Percentiles rank a stretch among this genome's conserved stretches.
phyloP scores from a whole-genome alignment of 2,888 invertebrate species.

The Agrochola lota region DNA sequence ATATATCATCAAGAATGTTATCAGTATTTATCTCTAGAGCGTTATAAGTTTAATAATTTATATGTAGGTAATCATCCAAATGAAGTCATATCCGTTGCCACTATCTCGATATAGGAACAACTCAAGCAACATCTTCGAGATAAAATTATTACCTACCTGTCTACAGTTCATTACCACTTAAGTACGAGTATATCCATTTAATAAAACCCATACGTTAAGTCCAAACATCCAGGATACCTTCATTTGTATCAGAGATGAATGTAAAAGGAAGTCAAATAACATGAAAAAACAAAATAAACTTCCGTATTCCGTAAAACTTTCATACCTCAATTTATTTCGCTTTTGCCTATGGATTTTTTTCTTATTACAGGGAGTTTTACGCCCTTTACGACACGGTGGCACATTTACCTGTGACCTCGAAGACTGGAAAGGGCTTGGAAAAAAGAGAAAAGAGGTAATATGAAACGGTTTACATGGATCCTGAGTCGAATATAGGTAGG shows the following conservation, averaged over 20 bases:
- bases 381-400: constrained; percentile 3
- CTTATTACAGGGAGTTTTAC: constrained; percentile 19
- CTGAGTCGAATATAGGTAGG: not conserved
- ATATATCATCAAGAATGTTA: constrained; percentile 59
- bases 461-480: not conserved
- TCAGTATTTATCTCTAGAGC: constrained; percentile 52
- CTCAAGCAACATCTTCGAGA: constrained; percentile 39
- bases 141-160: constrained; percentile 20
- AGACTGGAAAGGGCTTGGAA: constrained; percentile 18
- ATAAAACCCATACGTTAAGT: not conserved
- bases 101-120: constrained; percentile 43
- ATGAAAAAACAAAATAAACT: constrained; percentile 4
- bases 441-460: constrained; percentile 21
- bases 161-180: constrained; percentile 31
- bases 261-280: constrained; percentile 14
- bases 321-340: constrained; percentile 29
- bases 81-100: constrained; percentile 55
- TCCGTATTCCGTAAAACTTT: constrained; percentile 21
- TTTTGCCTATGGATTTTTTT: not conserved
- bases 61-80: constrained; percentile 41
- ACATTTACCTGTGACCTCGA: constrained; percentile 39
- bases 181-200: constrained; percentile 3
- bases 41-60: constrained; percentile 40
- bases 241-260: constrained; percentile 3
- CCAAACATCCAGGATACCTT: not conserved